These are phyloP conservation scores for Rhagonycha fulva DNA, from an alignment of 2,888 invertebrate species.

Conservation along the genomic window DNA sequence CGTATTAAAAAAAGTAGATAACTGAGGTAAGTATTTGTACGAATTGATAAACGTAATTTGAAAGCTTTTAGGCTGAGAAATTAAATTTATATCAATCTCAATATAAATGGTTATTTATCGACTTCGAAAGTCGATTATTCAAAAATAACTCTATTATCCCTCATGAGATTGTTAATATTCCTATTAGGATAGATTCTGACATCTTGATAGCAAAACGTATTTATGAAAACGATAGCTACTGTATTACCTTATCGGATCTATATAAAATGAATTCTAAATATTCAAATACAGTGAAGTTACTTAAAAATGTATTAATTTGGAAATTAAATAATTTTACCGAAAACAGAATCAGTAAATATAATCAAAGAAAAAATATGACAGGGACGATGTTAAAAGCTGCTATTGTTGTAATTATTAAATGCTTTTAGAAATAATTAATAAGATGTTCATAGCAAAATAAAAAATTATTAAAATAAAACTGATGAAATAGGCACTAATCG, in stretches of 20 bases:
- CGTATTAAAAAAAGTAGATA: not conserved
- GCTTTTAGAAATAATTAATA: not conserved
- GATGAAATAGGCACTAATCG: no score
- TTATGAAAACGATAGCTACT: not conserved
- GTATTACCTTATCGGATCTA: slow-evolving; percentile 34
- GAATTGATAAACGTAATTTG: not conserved
- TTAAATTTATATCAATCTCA: not conserved
- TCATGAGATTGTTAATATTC: not conserved
- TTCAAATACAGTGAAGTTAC: slow-evolving; percentile 2
- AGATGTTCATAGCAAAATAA: not conserved
- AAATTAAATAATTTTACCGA: not conserved
- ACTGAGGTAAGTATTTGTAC: not conserved
- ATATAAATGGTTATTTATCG: slow-evolving; percentile 12
- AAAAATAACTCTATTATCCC: not conserved
- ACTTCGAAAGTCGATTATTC: not conserved
- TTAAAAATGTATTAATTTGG: not conserved
- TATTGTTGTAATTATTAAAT: slow-evolving; percentile 35
- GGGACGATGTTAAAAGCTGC: slow-evolving; percentile 37
- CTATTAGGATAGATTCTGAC: slow-evolving; percentile 35
- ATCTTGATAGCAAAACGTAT: slow-evolving; percentile 29
- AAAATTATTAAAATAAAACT: not conserved
- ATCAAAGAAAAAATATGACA: slow-evolving; percentile 39
- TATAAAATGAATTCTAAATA: slow-evolving; percentile 36
- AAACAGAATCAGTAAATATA: slow-evolving; percentile 27
- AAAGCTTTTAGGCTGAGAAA: slow-evolving; percentile 7